Evolutionary conservation across 2,888 invertebrate species (phyloP).

Genomic region (Sialis fuliginosa): DNA sequence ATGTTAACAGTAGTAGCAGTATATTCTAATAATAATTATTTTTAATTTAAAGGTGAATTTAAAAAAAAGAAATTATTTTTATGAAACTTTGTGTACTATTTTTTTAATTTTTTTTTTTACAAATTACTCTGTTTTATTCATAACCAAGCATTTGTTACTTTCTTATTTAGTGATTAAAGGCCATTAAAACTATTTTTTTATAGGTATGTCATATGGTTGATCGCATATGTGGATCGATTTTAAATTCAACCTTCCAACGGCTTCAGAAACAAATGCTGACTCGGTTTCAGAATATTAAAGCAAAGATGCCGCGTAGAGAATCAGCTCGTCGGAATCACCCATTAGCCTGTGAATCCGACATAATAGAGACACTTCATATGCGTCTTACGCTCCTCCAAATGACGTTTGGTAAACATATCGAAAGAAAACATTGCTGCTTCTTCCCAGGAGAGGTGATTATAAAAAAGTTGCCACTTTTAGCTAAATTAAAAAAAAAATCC

Average conservation of each 20-base stretch:
- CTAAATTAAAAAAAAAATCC: too few species aligned
- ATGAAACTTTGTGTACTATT: too few species aligned
- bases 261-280: slow-evolving; percentile 71
- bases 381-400: slow-evolving; percentile 77
- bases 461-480: too few species aligned
- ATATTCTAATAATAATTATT: too few species aligned
- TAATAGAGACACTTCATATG: slow-evolving; percentile 86
- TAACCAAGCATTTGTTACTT: neutral
- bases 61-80: too few species aligned
- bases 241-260: slow-evolving; percentile 73
- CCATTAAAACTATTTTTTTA: slow-evolving; percentile 11
- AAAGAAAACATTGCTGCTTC: slow-evolving; percentile 83
- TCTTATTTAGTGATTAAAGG: slow-evolving; percentile 4
- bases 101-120: too few species aligned
- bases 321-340: slow-evolving; percentile 82
- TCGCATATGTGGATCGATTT: slow-evolving; percentile 53
- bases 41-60: too few species aligned
- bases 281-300: slow-evolving; percentile 73
- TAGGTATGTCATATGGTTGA: slow-evolving; percentile 75
- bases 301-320: slow-evolving; percentile 81
- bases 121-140: too few species aligned
- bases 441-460: slow-evolving; percentile 75
- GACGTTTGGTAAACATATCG: slow-evolving; percentile 90
- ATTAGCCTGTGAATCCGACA: slow-evolving; percentile 80
- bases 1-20: too few species aligned